These are phyloP conservation scores for Trididemnum miniatum DNA, from an alignment of 23 tunicate species.

Conservation along the genomic window DNA sequence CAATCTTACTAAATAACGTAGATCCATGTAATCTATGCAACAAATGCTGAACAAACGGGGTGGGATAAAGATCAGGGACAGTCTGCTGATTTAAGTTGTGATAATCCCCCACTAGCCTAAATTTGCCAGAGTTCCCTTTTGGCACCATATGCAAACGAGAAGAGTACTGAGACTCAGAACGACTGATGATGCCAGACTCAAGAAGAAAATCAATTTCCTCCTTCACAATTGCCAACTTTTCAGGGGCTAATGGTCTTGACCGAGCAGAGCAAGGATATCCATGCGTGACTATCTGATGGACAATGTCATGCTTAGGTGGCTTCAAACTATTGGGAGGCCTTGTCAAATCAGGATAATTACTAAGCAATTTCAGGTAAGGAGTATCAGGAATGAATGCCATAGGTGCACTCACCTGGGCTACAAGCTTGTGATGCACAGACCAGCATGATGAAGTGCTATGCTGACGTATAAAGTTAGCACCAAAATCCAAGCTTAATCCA, in stretches of 20 bases:
- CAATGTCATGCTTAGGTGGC: conserved; percentile 15
- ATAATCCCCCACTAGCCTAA: conserved; percentile 38
- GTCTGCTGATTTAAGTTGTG: conserved; percentile 21
- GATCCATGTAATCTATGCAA: conserved; percentile 25
- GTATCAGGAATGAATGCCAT: neutral
- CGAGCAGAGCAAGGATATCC: conserved; percentile 29
- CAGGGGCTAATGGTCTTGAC: conserved; percentile 25
- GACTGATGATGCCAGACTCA: conserved; percentile 1
- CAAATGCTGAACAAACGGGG: conserved; percentile 28
- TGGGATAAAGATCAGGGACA: conserved; percentile 29
- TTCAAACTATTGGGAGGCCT: neutral
- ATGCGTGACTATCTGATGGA: conserved; percentile 18
- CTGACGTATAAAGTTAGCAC: neutral
- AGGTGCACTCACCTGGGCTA: neutral
- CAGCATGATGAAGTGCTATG: neutral
- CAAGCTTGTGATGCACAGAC: neutral
- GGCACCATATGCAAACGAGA: conserved; percentile 40
- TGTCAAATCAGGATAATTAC: neutral
- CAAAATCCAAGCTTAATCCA: neutral
- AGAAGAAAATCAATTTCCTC: conserved; percentile 11
- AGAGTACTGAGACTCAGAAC: neutral
- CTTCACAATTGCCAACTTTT: neutral
- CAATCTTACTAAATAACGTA: conserved; percentile 31
- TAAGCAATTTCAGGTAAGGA: neutral
- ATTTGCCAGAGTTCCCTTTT: conserved; percentile 7